Base-by-base conservation (phyloP, 2,797 vertebrate genomes). In the Stomatorhinus walkeri region DNA sequence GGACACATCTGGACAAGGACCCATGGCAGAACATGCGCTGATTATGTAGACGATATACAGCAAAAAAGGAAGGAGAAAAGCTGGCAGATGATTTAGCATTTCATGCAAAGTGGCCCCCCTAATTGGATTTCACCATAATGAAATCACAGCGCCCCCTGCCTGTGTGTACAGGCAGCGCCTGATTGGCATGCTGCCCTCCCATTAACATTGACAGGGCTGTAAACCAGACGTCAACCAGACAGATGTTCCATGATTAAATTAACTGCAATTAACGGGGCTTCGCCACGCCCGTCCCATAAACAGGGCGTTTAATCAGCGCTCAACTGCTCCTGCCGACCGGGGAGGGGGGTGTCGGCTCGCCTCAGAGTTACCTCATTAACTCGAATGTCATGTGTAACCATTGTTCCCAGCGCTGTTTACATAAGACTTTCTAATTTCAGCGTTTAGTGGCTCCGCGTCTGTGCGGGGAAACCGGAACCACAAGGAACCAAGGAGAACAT, bases 171-270 rank as follows among this genome's bases (percentile, higher is more conserved):
- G 64, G 64, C 64, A 48, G 48, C 16, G 4, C 7, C 12, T 32
- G 14, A 76, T 14, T 8, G 64, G 68, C 5, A 1, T 40, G 72
- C 51, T 6, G 32, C 14, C 28, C 87, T n/a, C 68, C 52, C 28
- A 12, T 43, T 76, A 88, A 54, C 87, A 43, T 54, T 16, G 49
- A 54, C 16, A 16, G 48, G 49, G 49, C 68, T 24, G 32, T 81
- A 88, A 88, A 88, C 16, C 36, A 5, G 3, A 40, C 51, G 40
- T 81, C 19, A 88, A 28, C 49, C 49, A 40, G 59, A 88, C 72
- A 36, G 49, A 88, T 88, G 87, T 56, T 79, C 87, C 24, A 22
- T 28, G 3, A 51, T 56, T 24, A 85, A 49, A 85, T 85, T 88
- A 88, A 16, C 87, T 2, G 22, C 76, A 59, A 43, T 88, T 88